phyloP scores from a whole-genome alignment of 2,113 vertebrate species.

The Tragelaphus buxtoni region DNA sequence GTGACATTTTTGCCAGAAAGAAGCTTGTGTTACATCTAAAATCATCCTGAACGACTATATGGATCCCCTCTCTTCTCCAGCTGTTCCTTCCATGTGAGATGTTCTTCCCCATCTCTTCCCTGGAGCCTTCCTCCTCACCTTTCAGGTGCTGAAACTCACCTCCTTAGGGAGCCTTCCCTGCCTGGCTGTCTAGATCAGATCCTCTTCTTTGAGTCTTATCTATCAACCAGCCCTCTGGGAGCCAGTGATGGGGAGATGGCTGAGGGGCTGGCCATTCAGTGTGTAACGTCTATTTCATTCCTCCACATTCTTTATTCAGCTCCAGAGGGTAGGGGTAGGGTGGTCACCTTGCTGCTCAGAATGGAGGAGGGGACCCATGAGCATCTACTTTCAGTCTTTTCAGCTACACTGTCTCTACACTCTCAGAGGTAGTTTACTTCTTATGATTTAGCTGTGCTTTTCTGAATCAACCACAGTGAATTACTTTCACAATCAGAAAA shows the following conservation, averaged over 20 bases:
- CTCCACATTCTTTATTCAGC: not conserved
- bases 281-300: not conserved
- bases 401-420: not conserved
- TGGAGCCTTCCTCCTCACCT: not conserved
- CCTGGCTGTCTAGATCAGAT: not conserved
- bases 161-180: not conserved
- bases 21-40: not conserved
- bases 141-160: not conserved
- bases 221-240: not conserved
- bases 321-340: not conserved
- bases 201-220: not conserved
- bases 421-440: not conserved
- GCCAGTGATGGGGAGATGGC: not conserved
- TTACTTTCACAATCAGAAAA: conserved; percentile 49
- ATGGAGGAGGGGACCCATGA: not conserved
- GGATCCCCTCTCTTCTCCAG: not conserved
- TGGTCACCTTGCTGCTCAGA: not conserved
- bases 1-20: not conserved
- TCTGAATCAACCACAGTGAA: not conserved
- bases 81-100: not conserved
- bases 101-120: not conserved
- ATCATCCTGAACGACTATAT: not conserved
- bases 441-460: not conserved
- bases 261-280: not conserved
- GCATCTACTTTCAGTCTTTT: not conserved